These are phyloP conservation scores for Phalloptychus januarius DNA, from an alignment of 2,797 vertebrate genomes.

Conservation along the genomic window DNA sequence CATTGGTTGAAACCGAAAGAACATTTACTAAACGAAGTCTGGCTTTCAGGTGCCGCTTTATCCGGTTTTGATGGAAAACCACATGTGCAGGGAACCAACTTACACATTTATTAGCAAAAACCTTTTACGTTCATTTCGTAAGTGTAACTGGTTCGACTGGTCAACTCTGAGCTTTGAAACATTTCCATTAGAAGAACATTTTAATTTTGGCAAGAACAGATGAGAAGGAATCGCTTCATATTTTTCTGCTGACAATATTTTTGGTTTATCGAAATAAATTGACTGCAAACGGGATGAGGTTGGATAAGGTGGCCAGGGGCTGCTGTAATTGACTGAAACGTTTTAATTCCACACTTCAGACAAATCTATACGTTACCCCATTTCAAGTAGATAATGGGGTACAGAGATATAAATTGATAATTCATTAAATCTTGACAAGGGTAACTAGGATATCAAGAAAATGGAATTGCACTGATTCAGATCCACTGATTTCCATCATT, in stretches of 20 bases:
- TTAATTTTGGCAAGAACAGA: background rate
- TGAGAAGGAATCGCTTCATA: background rate
- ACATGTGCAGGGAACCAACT: background rate
- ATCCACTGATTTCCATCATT: constrained; percentile 26
- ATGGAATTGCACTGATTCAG: background rate
- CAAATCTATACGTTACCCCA: constrained; percentile 1
- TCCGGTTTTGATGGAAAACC: background rate
- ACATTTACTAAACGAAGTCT: background rate
- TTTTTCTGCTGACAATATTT: background rate
- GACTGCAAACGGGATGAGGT: background rate
- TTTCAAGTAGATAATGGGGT: constrained; percentile 4
- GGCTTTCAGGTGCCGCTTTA: background rate
- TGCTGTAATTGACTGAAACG: background rate
- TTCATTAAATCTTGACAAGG: constrained; percentile 11
- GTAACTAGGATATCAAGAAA: constrained; percentile 19
- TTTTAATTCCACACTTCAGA: background rate
- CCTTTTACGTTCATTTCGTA: background rate
- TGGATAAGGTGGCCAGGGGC: background rate
- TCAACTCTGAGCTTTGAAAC: background rate
- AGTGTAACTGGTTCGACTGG: background rate
- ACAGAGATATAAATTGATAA: constrained; percentile 15
- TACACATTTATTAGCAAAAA: background rate
- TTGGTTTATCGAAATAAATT: background rate
- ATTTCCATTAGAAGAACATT: background rate
- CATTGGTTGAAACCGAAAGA: background rate